Base-by-base conservation (phyloP, 2,797 vertebrate species). In the Sebastes oblongus region DNA sequence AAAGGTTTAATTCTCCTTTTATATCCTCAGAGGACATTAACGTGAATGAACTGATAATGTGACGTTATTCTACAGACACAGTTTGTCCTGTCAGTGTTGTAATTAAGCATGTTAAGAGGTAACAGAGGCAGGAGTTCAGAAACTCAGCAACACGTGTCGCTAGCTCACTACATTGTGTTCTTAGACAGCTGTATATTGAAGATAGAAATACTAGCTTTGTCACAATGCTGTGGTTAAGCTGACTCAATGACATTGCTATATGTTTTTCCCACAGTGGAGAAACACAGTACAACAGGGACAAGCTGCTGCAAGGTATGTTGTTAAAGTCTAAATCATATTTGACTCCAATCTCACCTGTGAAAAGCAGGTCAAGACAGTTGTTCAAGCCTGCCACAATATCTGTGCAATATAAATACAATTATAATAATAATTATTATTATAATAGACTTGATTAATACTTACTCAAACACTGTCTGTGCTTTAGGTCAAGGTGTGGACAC, bases 281-380 rank as follows among this genome's bases (percentile, higher is more conserved):
- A 94, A 99, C 98, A 4, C 96, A 96, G 82, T 97, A 96, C 94
- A 99, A 99, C 94, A 97, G 96, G 90, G 97, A 98, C 50, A 99
- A 97, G 93, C 94, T 98, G 86, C 90, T 99, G 16, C 98, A 99
- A 97, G 98, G 98, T 99, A 86, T 4, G 72, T 30, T 36, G 72
- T 30, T 30, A 13, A 62, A 29, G 46, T 32, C 5, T 65, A 8
- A 59, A 14, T 29, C 36, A 27, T 12, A 36, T 36, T 36, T 36
- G 34, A 36, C 34, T 36, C 11, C 34, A 36, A 36, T 36, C 34
- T 36, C 34, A 36, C 34, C 34, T 36, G 11, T 36, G 34, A 36
- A 36, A 36, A 36, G 34, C 10, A 36, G 34, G 34, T 36, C 34
- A 34, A 25, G 25, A 25, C 25, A 25, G 25, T 25, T 25, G 25